Percentiles rank a stretch among this genome's conserved stretches.
phyloP scores from a whole-genome alignment of 2,113 vertebrate species.

The Indicator indicator region DNA sequence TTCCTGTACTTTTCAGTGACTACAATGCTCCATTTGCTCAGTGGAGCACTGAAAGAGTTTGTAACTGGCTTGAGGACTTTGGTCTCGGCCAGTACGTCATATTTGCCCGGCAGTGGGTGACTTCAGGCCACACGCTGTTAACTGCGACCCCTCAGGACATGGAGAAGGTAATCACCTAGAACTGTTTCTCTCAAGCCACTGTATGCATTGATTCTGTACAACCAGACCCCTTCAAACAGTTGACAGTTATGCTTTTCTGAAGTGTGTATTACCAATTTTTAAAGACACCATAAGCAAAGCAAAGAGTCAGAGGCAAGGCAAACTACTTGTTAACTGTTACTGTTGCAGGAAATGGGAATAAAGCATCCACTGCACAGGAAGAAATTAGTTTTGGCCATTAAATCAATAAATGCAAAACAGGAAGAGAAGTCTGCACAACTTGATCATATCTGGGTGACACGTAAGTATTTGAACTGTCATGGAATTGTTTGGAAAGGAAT shows the following conservation, averaged over 20 bases:
- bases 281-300: neutral
- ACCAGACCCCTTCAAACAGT: neutral
- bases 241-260: neutral
- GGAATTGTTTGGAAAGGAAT: neutral
- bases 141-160: conserved; percentile 93
- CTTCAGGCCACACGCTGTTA: conserved; percentile 89
- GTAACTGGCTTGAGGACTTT: conserved; percentile 93
- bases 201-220: neutral
- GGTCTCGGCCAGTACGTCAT: conserved; percentile 93
- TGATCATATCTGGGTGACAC: conserved; percentile 97
- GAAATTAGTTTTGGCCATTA: conserved; percentile 92
- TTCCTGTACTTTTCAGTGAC: conserved; percentile 73
- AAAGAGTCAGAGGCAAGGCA: neutral
- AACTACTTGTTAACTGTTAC: neutral
- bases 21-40: conserved; percentile 88
- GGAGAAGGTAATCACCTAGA: conserved; percentile 86
- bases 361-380: conserved; percentile 96
- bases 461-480: conserved; percentile 74
- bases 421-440: conserved; percentile 91
- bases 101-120: conserved; percentile 94
- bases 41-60: conserved; percentile 94
- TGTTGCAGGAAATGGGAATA: conserved; percentile 91
- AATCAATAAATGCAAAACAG: conserved; percentile 86
- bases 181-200: neutral
- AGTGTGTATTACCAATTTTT: neutral